phyloP scores from a whole-genome alignment of 2,888 invertebrate genomes.

The Petrolisthes manimaculis region DNA sequence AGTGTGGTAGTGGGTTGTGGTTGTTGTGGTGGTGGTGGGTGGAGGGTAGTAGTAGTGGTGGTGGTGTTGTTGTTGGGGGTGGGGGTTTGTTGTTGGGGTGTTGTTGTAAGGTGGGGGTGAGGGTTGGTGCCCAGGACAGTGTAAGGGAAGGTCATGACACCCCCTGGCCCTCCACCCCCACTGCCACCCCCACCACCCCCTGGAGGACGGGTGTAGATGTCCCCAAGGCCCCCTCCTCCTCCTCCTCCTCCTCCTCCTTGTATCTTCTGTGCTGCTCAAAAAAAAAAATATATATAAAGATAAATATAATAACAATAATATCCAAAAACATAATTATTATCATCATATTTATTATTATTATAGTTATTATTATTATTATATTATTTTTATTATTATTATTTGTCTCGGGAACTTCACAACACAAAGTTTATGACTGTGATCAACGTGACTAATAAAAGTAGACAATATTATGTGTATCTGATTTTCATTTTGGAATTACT shows the following conservation, averaged over 20 bases:
- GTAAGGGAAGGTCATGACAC: conserved; percentile 42
- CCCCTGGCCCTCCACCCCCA: neutral
- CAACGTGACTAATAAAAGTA: too few relatives aligned
- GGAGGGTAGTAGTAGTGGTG: conserved; percentile 1
- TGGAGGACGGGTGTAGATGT: conserved; percentile 43
- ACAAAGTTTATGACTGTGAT: too few relatives aligned
- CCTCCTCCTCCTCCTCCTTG: too few relatives aligned
- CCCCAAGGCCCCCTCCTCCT: conserved; percentile 5
- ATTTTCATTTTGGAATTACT: too few relatives aligned
- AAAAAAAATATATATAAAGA: neutral
- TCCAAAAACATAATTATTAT: too few relatives aligned
- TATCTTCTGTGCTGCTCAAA: conserved; percentile 35
- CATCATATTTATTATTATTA: too few relatives aligned
- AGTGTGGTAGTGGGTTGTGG: neutral
- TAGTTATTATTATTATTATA: too few relatives aligned
- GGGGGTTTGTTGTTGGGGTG: conserved; percentile 30
- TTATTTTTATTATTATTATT: neutral
- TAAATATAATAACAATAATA: conserved; percentile 4
- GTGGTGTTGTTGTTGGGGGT: conserved; percentile 13
- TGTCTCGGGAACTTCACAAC: neutral
- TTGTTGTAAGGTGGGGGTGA: neutral
- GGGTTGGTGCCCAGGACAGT: conserved; percentile 15
- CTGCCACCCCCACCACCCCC: conserved; percentile 29
- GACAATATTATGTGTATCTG: too few relatives aligned
- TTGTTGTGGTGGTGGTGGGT: neutral